A percentile compares a stretch with the other conserved stretches of the same genome.
Evolutionary conservation across 2,797 vertebrate species (phyloP).

Genomic region (Threskiornis aethiopicus): DNA sequence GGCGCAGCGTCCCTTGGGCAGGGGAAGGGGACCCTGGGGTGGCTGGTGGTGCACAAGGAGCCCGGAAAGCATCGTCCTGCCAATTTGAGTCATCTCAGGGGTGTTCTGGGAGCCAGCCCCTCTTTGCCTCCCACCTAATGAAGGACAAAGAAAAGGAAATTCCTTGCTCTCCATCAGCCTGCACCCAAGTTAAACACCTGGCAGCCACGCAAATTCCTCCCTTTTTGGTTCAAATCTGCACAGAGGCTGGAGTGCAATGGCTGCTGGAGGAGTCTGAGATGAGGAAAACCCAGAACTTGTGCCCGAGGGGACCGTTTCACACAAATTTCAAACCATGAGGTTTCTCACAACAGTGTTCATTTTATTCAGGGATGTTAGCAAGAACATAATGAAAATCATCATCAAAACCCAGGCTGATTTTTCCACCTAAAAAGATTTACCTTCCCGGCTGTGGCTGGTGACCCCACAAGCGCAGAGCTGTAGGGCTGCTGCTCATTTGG

Average conservation of each 20-base stretch:
- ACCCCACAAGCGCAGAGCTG: background rate
- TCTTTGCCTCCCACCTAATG: background rate
- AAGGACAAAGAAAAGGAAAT: background rate
- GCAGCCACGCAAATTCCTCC: background rate
- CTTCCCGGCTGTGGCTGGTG: background rate
- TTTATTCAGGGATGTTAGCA: background rate
- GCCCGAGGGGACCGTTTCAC: rapidly evolving
- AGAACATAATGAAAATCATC: background rate
- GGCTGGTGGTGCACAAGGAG: background rate
- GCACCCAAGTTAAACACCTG: background rate
- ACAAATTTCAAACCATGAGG: background rate
- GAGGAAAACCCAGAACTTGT: background rate
- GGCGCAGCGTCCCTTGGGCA: background rate
- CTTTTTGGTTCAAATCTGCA: background rate
- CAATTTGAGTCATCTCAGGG: background rate
- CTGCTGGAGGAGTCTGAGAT: background rate
- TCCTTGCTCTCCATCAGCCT: background rate
- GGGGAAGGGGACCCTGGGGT: rapidly evolving
- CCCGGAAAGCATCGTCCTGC: background rate
- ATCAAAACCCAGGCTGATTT: background rate
- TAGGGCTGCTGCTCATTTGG: background rate
- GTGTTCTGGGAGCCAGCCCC: background rate
- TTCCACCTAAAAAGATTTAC: background rate
- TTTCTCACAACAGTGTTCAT: background rate
- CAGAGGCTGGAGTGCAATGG: background rate